Evolutionary conservation across 2,797 vertebrate species (phyloP), one percentile per base, ranked within the genome.

Genomic region (Tamandua tetradactyla): DNA sequence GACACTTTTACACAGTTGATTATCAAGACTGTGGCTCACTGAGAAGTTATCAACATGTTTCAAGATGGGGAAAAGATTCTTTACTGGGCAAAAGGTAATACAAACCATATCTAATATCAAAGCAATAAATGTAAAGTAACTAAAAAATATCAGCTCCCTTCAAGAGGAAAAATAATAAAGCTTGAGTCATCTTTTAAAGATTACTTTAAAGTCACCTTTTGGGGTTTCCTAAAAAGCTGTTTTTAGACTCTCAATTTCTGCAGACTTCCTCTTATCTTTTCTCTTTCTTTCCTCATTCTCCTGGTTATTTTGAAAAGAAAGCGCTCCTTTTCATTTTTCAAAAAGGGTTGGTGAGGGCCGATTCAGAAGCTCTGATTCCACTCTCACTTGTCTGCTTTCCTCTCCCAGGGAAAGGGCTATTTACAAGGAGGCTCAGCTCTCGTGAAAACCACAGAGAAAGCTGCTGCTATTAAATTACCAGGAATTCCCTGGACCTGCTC

Each of bases 1-100:
- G 82, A 11, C 91, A 69, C 83, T 93, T 90, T 94, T 44, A 86
- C 52, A 79, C 75, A 91, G 76, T 25, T 55, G 52, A 20, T 22
- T 55, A 2, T 76, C 68, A 95, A 74, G 4, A 66, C 13, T 93
- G 74, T 64, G 57, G n/a, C 84, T 94, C 68, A 3, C 57, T 7
- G 30, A 84, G 95, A 97, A 83, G 79, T 96, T 95, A 96, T 95
- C 95, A 94, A 96, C 92, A 96, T 92, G 95, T 95, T 96, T 91
- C 93, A 95, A 85, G 91, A 97, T 93, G 97, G 13, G 64, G 93
- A 97, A 94, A 78, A 96, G 94, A 90, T 89, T 96, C 91, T 95
- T 94, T 96, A 87, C 95, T 71, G 85, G 40, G 82, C 79, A 95
- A 96, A 97, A 93, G 96, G 97, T 97, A 97, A 97, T 78, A 95